Base-by-base conservation (phyloP, 37 sponge, comb jelly and placozoan species). In the Oscarella lobularis region DNA sequence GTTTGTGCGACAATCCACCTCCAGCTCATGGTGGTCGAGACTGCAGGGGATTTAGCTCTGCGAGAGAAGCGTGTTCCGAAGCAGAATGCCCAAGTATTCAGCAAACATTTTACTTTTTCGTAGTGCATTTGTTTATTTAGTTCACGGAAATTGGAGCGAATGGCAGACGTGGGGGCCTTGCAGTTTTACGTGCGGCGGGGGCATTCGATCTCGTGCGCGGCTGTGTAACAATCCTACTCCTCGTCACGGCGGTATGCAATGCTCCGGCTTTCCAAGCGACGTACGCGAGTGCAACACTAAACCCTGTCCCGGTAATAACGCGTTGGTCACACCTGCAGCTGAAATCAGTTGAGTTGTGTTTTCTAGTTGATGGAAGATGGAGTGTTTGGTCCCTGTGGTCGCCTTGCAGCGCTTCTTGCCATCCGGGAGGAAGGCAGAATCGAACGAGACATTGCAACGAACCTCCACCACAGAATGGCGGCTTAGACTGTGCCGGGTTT, bases 121-220 rank as follows among this genome's bases (percentile, higher is more conserved):
- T 48, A 20, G 14, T 48, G 20, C 60, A 9, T 48, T 9, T 48
- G 20, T 48, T 48, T 27, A 48, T 48, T 48, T 76, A 76, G 77
- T 76, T 3, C 2, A 76, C 72, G 77, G 77, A 2, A 66, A 48
- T 6, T 76, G 77, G 77, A 37, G 54, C 3, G 6, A n/a, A 6
- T 76, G 77, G 77, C 66, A 48, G 2, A 48, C 72, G n/a, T 76
- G 77, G 77, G 27, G 77, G 2, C 3, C 77, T 2, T 76, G 77
- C 60, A 27, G n/a, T 20, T 3, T 37, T 76, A 30, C 54, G n/a
- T 76, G 77, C 6, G 54, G 73, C 32, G 54, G 55, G n/a, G 54
- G 77, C 3, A 37, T 66, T n/a, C 40, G 77, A 76, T 41, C 14
- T 48, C 40, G 77, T 66, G 36, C 35, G 55, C 40, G 77, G 36